A percentile compares a stretch with the other conserved stretches of the same genome.
Conservation (phyloP, 92 coral and sea anemone genomes). For the Parazoanthus swiftii region DNA sequence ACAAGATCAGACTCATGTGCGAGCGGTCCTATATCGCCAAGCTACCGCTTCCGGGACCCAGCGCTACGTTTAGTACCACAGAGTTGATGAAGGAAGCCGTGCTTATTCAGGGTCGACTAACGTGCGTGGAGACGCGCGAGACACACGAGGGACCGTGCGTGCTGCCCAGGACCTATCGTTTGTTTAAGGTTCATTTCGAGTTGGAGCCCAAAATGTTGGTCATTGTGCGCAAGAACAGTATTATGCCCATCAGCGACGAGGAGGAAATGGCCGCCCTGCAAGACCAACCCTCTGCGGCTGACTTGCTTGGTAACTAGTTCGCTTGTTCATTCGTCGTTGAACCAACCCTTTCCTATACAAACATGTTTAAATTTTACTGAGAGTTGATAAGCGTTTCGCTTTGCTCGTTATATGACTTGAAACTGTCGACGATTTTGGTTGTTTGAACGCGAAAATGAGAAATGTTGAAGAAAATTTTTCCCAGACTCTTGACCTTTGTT, state of each 20-base stretch:
- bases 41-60: constrained; percentile 56
- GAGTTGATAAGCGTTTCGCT: too few species aligned
- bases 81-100: constrained; percentile 79
- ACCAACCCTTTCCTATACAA: too few species aligned
- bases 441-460: too few species aligned
- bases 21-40: constrained; percentile 84
- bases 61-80: constrained; percentile 51
- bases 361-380: too few species aligned
- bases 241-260: constrained; percentile 60
- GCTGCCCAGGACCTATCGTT: constrained; percentile 64
- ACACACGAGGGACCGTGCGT: constrained; percentile 82
- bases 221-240: constrained; percentile 59
- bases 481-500: too few species aligned
- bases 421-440: too few species aligned
- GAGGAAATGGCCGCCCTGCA: constrained; percentile 67
- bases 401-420: too few species aligned
- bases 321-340: background rate
- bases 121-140: constrained; percentile 70
- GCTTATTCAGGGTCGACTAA: constrained; percentile 87
- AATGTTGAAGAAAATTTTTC: too few species aligned
- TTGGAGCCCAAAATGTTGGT: constrained; percentile 82
- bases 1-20: constrained; percentile 88
- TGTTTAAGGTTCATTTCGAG: constrained; percentile 67
- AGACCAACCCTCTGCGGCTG: constrained; percentile 79
- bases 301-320: constrained; percentile 61